Base-by-base conservation (phyloP, 1,140 invertebrate genomes). In the Habropoda laboriosa region DNA sequence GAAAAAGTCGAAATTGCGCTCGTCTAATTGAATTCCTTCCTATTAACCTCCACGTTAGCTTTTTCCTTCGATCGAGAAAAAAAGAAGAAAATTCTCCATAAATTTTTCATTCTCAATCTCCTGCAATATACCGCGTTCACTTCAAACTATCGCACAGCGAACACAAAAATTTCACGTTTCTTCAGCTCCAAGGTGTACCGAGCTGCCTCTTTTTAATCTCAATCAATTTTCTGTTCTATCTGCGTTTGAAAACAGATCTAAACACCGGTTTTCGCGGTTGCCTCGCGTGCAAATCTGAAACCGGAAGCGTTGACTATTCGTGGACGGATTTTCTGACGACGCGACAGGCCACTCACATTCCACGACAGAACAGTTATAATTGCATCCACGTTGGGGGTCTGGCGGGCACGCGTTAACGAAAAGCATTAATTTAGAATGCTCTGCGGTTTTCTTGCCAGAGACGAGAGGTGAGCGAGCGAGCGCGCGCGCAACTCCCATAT, bases 401-500 rank as follows among this genome's bases (percentile, higher is more conserved):
- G 24, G 72, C 21, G 58, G 64, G 70, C 58, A 67, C 74, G 77
- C 79, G 84, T 88, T 89, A 89, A 88, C 83, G 87, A 82, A 88
- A 87, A 83, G 80, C 87, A 86, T 88, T 90, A 89, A 89, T 89
- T 86, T 88, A 87, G 78, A 89, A 88, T 88, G 82, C 67, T 66
- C 77, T 42, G 80, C 60, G 86, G 80, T 81, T 81, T 84, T 89
- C 87, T 88, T 84, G 71, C 53, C 67, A 60, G 77, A 76, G 53
- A 64, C 16, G 3, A 24, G 4, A 47, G 3, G 12, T 3, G 45
- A n/a, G 42, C 3, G 38, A 18, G 49, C 45, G 27, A 16, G 51
- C 58, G 40, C 47, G 68, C 68, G 68, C 47, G 51, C 85, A 83
- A 83, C 78, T 87, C 85, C 81, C 85, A 82, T 81, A 87, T 87